Evolutionary conservation across 2,113 vertebrate genomes (phyloP).

Genomic region (Antigone vipio): DNA sequence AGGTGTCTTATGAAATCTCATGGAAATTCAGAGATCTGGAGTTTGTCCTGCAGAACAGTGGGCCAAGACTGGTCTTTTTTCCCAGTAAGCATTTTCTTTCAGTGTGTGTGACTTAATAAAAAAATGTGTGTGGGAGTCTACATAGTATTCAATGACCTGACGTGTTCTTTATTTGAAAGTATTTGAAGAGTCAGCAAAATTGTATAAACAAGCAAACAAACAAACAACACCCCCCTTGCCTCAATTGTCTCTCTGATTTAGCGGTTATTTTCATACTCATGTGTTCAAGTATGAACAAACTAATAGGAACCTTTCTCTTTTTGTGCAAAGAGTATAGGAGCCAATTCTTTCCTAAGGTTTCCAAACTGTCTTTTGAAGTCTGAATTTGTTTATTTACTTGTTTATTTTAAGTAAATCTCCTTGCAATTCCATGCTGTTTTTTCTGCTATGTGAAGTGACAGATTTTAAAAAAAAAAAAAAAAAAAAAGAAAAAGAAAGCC

Average conservation of each 20-base stretch:
- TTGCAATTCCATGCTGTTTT: not conserved
- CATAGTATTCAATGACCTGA: not conserved
- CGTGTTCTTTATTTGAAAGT: not conserved
- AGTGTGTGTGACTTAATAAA: not conserved
- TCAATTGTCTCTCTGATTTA: not conserved
- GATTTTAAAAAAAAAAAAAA: not conserved
- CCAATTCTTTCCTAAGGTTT: not conserved
- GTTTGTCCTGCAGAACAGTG: not conserved
- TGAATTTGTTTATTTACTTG: not conserved
- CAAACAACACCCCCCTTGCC: not conserved
- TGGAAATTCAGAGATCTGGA: not conserved
- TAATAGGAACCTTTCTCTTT: not conserved
- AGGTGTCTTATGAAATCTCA: not conserved
- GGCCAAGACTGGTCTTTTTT: not conserved
- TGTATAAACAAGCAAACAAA: not conserved
- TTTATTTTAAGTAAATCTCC: slow-evolving; percentile 6
- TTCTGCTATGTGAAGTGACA: not conserved
- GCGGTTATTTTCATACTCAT: not conserved
- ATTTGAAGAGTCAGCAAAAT: not conserved
- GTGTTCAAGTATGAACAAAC: not conserved
- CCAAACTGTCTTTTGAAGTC: not conserved
- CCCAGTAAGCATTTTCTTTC: not conserved
- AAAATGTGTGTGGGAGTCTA: not conserved
- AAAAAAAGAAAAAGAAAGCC: not conserved
- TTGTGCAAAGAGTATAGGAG: not conserved